Conservation (phyloP, 2,113 vertebrate genomes). For the Sisor rabdophorus region DNA sequence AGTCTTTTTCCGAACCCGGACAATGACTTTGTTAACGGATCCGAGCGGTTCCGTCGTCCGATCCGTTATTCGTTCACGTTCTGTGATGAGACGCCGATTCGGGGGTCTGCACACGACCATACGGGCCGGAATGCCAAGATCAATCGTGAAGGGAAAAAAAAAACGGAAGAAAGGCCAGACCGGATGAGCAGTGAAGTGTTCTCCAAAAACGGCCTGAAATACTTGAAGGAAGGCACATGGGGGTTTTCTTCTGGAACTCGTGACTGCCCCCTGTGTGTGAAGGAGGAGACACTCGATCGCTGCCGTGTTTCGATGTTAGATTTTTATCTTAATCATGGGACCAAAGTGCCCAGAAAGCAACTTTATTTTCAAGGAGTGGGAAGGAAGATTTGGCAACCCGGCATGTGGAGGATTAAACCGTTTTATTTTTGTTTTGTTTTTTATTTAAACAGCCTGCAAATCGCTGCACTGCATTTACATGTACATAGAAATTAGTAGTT, state of each 20-base stretch:
- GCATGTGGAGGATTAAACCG: not conserved
- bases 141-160: not conserved
- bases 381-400: not conserved
- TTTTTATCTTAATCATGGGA: not conserved
- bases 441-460: slow-evolving; percentile 20
- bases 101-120: slow-evolving; percentile 11
- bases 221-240: slow-evolving; percentile 49
- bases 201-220: slow-evolving; percentile 44
- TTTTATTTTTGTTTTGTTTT: not conserved
- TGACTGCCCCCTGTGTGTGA: slow-evolving; percentile 34
- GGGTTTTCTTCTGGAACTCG: slow-evolving; percentile 25
- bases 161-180: not conserved
- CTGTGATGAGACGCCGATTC: not conserved
- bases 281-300: slow-evolving; percentile 35
- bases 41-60: no score
- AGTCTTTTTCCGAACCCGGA: not conserved
- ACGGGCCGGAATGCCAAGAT: not conserved
- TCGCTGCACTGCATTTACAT: not conserved
- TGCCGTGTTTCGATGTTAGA: not conserved
- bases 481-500: slow-evolving; percentile 18
- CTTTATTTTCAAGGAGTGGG: not conserved
- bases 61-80: not conserved
- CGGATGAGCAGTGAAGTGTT: not conserved
- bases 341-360: not conserved
- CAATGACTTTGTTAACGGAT: not conserved